A percentile compares a stretch with the other conserved stretches of the same genome.
Evolutionary conservation across 2,888 invertebrate genomes (phyloP).

Genomic region (Hololepta plana): DNA sequence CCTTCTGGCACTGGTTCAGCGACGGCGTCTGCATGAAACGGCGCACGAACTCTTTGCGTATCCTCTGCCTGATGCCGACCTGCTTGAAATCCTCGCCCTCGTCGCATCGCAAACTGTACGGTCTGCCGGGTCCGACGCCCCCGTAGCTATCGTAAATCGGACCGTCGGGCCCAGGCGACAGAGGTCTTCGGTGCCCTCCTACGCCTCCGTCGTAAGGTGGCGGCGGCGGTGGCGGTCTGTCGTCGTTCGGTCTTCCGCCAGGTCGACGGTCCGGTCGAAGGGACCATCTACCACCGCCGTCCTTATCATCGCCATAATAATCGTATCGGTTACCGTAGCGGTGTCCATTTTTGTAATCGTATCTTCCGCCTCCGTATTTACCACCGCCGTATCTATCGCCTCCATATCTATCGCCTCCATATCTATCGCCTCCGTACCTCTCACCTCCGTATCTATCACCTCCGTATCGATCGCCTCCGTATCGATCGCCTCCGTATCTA

Average conservation of each 20-base stretch:
- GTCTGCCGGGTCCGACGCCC: constrained; percentile 25
- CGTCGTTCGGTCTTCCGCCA: constrained; percentile 14
- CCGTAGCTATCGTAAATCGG: constrained; percentile 23
- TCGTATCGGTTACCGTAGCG: constrained; percentile 6
- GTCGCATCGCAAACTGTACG: constrained; percentile 48
- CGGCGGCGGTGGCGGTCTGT: constrained; percentile 7
- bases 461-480: constrained; percentile 23
- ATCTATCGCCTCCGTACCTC: constrained; percentile 12
- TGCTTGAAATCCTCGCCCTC: constrained; percentile 69
- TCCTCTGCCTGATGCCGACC: constrained; percentile 57
- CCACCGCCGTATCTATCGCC: constrained; percentile 7
- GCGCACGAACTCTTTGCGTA: constrained; percentile 60
- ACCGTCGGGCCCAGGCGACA: constrained; percentile 25
- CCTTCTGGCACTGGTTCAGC: constrained; percentile 64
- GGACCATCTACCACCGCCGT: constrained; percentile 22
- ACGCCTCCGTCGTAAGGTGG: constrained; percentile 5
- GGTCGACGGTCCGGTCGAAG: constrained; percentile 21
- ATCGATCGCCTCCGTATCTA: constrained; percentile 14
- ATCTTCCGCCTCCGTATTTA: constrained; percentile 5
- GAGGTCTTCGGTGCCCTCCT: constrained; percentile 15
- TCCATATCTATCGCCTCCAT: constrained; percentile 17
- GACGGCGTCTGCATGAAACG: constrained; percentile 55
- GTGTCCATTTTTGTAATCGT: background rate
- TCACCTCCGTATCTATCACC: constrained; percentile 19
- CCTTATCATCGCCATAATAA: constrained; percentile 21